Base-by-base conservation (phyloP, 2,888 invertebrate species). In the Nomada fucata region DNA sequence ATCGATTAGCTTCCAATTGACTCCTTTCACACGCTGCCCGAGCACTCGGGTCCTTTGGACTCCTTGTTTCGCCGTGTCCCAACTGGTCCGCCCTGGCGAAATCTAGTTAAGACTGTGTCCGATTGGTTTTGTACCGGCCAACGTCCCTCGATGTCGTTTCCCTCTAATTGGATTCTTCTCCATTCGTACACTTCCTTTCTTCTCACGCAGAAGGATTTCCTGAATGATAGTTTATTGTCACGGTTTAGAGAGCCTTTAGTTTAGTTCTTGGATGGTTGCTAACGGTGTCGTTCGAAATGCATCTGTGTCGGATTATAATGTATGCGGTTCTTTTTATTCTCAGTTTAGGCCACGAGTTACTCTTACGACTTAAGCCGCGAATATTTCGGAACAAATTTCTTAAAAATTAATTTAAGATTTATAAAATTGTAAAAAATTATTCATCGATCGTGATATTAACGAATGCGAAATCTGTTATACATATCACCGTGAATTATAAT, bases 101-200 rank as follows among this genome's bases (percentile, higher is more conserved):
- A 89, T 87, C 88, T 85, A 89, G 90, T 91, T 89, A 88, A 90
- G 86, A 84, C 86, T 87, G 86, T 88, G 88, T 90, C 88, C 89
- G 89, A 90, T 90, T 89, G 91, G 83, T 84, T 89, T 85, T 78
- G 70, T 73, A 75, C 63, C 82, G 73, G 80, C 71, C 74, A 68
- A 61, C 65, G 83, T 85, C 76, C 69, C 79, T 85, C 88, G 73
- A 80, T 86, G 75, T 77, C 75, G 82, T 68, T 86, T 79, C 75
- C 78, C 79, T 85, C 89, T 91, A 91, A 91, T 91, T 91, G 90
- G 88, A 89, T 90, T 89, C 86, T 86, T 89, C 84, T 88, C 81
- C 81, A 74, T 65, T 67, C 61, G 50, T 57, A 4, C 55, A 36
- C 72, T 81, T 52, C 47, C 57, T 67, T 64, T 80, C 70, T 68